A percentile compares a stretch with the other conserved stretches of the same genome.
These are phyloP conservation scores for Neodiprion lecontei DNA, from an alignment of 1,140 invertebrate species.

Conservation along the genomic window DNA sequence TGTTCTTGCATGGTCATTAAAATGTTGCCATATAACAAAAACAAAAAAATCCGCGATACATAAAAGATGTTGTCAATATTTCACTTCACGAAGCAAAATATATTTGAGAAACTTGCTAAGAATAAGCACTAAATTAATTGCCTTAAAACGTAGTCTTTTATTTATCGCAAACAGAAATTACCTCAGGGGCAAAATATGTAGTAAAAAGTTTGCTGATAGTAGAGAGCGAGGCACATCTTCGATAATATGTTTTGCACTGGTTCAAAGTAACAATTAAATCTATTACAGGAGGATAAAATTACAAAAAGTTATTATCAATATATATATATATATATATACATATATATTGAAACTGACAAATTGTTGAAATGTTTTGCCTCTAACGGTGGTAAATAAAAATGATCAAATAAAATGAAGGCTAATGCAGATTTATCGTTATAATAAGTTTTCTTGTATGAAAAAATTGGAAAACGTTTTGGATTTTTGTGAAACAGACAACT, in stretches of 20 bases:
- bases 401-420: conserved; percentile 11
- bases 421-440: not conserved
- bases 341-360: not conserved
- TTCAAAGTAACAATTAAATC: no score
- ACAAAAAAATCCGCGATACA: conserved; percentile 18
- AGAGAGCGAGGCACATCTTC: no score
- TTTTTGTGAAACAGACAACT: conserved; percentile 59
- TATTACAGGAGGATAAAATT: no score
- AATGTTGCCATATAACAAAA: conserved; percentile 26
- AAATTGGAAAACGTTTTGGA: not conserved
- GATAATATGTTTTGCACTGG: no score
- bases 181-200: not conserved
- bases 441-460: not conserved
- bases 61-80: conserved; percentile 8
- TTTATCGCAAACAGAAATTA: not conserved
- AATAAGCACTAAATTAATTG: not conserved
- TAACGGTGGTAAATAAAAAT: conserved; percentile 10
- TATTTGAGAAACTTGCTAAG: not conserved
- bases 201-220: not conserved
- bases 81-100: not conserved
- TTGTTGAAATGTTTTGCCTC: conserved; percentile 26
- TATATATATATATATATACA: no score
- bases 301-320: no score
- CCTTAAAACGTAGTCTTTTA: conserved; percentile 6
- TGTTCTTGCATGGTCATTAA: conserved; percentile 32